Base-by-base conservation (phyloP, 1,140 invertebrate species). In the Chironomus striatipennis region DNA sequence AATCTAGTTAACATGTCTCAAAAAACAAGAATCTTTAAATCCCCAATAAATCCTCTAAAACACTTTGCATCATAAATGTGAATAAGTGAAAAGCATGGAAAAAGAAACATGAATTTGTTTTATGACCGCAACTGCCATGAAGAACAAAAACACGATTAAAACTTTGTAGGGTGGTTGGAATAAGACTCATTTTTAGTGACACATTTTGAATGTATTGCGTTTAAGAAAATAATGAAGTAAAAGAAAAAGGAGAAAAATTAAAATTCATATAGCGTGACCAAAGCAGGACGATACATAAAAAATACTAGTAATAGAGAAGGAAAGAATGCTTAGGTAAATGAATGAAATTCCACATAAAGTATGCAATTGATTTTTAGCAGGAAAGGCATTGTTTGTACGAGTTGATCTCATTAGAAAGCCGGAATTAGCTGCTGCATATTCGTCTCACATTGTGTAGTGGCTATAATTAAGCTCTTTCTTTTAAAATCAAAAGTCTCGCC, bases 271-370 rank as follows among this genome's bases (percentile, higher is more conserved):
- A 10, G 17, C 65, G 65, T 70, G 65, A 70, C 65, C 18, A 72
- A 73, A 75, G 76, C 74, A 7, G 73, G 57, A 17, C 43, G 18
- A 24, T 57, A 43, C 42, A 74, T 74, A 57, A 74, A 43, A 74
- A 57, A 57, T 18, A n/a, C n/a, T 9, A 47, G 20, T 47, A 43
- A 70, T 9, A 20, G 18, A n/a, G 47, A 57, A 47, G n/a, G 47
- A 70, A 70, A 18, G 20, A 20, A 57, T 21, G 43, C 43, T 34
- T 34, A 34, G 1, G 24, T 1, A 34, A 1, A 34, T 34, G 24
- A 34, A 34, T 34, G 24, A 34, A 34, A 34, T 34, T 1, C 24
- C 24, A 34, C 24, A 34, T 34, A 73, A 73, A 42, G 72, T 9
- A 15, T 73, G 24, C 42, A 42, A 73, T 42, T 73, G 21, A 73